Base-by-base conservation (phyloP, 2,113 vertebrate species). In the Nibea albiflora region DNA sequence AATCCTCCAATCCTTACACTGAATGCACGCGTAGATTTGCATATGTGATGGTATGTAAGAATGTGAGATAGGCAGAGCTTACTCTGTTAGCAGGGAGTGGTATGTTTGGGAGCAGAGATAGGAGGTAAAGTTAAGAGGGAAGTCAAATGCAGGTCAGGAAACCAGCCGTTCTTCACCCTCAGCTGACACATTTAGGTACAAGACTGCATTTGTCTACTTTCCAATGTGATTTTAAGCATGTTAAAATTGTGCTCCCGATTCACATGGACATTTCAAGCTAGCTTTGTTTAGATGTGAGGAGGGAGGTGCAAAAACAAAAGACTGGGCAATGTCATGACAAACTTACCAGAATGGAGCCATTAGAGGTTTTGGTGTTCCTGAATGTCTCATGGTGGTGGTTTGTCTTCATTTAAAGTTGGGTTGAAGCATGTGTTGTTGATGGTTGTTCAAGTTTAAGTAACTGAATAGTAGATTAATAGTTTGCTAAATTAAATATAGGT, bases 51-150 rank as follows among this genome's bases (percentile, higher is more conserved):
- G 75, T 63, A 71, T 71, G 46, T 58, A 49, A 62, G 64, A 67
- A 61, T 46, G 74, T 76, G 67, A 72, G 46, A 19, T 61, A 4
- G 50, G 67, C 52, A 19, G n/a, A 20, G 35, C n/a, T 4, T 44
- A 39, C 63, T 63, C n/a, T 28, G 4, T 64, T 11, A 44, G 64
- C 35, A 1, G 81, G 72, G 81, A 60, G 75, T 53, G 78, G 71
- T 64, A 3, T 11, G 31, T 75, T 85, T 49, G 16, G 60, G 56
- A 74, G 56, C 10, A 20, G 65, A 61, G 70, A 70, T 47, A 8
- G 66, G 20, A 65, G 76, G 62, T 22, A 1, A 64, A 70, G 67
- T 1, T 47, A 49, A 35, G 16, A 26, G 68, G 57, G 6, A 76
- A 78, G 65, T 66, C 11, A 2, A 54, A 75, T 17, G 42, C 20